Base-by-base conservation (phyloP, 2,113 vertebrate genomes). In the Gobio gobio region DNA sequence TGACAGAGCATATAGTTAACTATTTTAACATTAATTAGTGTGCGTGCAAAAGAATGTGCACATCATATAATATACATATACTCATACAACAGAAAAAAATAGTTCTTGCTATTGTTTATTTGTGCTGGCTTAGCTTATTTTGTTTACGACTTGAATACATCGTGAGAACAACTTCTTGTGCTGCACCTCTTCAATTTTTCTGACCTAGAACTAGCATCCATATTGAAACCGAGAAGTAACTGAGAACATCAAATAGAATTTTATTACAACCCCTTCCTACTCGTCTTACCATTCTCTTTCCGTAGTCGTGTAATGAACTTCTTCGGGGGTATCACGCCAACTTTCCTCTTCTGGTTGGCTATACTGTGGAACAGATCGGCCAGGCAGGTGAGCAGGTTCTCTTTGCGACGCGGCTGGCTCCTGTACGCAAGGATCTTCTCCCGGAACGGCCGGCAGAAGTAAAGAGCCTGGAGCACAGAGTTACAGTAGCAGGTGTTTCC, bases 401-500 rank as follows among this genome's bases (percentile, higher is more conserved):
- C 98, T 89, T 98, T 99, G 92, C 98, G 96, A 89, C 98, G 96
- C 68, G 97, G 98, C 93, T 98, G 97, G 93, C 97, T 97, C 92
- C 98, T 97, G 91, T 99, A 99, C 0, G 97, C 97, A 92, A 99
- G 90, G 87, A 99, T 98, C 92, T 99, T 99, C 94, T 99, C 98
- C 86, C 98, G 96, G 93, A 99, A 99, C 0, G 98, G 98, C 81
- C 97, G 95, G 93, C 98, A 99, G 94, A 99, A 99, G 94, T 99
- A 99, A 92, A 99, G 96, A 92, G 97, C 97, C 93, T 99, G 97
- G 78, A 99, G 95, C 93, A 98, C 98, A 22, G 97, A 99, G 94
- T 99, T 99, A 94, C 97, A 99, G 95, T 99, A 99, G 95, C 98
- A 99, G 84, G 97, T 99, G 93, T 99, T 99, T 90, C 97, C 97